Conservation (phyloP, 2,113 vertebrate species). For the Pseudorhombus dupliciocellatus region DNA sequence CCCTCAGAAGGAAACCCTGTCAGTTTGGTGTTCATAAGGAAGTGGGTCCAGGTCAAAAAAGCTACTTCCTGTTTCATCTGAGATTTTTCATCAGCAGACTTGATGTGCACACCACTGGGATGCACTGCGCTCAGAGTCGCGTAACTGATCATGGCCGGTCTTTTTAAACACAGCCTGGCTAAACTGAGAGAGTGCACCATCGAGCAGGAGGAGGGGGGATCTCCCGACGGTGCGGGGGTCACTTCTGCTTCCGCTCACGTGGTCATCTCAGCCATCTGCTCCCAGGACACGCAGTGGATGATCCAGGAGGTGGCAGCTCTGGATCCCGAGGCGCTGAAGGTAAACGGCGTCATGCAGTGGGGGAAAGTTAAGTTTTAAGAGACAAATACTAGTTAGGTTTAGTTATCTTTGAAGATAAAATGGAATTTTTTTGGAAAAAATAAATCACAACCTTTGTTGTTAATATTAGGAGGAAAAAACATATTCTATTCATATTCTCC, state of each 20-base stretch:
- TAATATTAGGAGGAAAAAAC: too few species aligned
- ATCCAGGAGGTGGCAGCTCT: constrained; percentile 89
- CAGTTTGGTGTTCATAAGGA: constrained; percentile 29
- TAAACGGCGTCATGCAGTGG: constrained; percentile 39
- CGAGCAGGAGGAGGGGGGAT: constrained; percentile 69
- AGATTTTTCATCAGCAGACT: not conserved
- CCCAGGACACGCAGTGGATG: constrained; percentile 84
- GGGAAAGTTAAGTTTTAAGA: too few species aligned
- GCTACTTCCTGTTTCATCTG: constrained; percentile 51
- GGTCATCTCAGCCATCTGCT: constrained; percentile 87
- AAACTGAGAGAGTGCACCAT: constrained; percentile 85
- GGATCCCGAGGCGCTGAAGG: constrained; percentile 88
- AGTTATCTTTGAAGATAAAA: too few species aligned
- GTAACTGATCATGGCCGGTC: not conserved
- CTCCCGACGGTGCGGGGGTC: constrained; percentile 56
- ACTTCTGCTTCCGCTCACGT: constrained; percentile 79
- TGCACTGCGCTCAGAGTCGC: not conserved
- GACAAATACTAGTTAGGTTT: too few species aligned
- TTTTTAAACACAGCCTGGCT: constrained; percentile 82
- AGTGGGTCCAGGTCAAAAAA: constrained; percentile 35
- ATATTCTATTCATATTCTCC: too few species aligned
- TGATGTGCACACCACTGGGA: not conserved
- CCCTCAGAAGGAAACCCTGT: not conserved
- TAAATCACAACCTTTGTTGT: too few species aligned
- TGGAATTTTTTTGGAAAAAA: too few species aligned